These are phyloP conservation scores for Copsychus sechellarum DNA, from an alignment of 2,113 vertebrate genomes.

Conservation along the genomic window DNA sequence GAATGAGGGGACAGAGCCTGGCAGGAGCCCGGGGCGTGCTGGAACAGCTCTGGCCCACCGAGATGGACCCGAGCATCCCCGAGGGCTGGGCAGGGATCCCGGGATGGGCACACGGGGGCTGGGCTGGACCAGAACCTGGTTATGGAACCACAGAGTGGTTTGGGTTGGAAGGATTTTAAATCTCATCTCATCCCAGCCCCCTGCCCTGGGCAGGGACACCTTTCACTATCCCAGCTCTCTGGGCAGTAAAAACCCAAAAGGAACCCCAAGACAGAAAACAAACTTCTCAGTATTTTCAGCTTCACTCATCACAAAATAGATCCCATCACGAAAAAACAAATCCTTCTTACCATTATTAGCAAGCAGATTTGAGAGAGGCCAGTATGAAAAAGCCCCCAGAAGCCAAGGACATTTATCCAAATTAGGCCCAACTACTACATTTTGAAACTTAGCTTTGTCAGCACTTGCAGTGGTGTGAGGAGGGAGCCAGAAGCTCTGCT, in stretches of 20 bases:
- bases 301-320: background rate
- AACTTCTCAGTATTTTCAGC: background rate
- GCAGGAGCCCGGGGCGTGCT: constrained; percentile 23
- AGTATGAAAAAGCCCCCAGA: background rate
- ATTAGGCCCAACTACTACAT: background rate
- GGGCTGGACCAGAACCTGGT: accelerated
- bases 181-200: background rate
- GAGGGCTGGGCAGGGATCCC: accelerated
- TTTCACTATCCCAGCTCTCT: accelerated
- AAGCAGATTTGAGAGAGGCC: background rate
- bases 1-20: constrained; percentile 38
- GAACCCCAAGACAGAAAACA: background rate
- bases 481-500: background rate
- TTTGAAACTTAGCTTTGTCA: background rate
- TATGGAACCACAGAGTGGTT: accelerated
- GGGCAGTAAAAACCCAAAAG: background rate
- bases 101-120: background rate
- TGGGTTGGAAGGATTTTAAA: background rate
- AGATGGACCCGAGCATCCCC: background rate
- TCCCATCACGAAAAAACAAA: accelerated
- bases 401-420: background rate
- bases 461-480: background rate
- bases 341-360: background rate
- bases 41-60: constrained; percentile 24
- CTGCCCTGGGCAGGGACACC: background rate